Evolutionary conservation across 2,113 vertebrate species (phyloP).

Genomic region (Phylloscopus whistleri): DNA sequence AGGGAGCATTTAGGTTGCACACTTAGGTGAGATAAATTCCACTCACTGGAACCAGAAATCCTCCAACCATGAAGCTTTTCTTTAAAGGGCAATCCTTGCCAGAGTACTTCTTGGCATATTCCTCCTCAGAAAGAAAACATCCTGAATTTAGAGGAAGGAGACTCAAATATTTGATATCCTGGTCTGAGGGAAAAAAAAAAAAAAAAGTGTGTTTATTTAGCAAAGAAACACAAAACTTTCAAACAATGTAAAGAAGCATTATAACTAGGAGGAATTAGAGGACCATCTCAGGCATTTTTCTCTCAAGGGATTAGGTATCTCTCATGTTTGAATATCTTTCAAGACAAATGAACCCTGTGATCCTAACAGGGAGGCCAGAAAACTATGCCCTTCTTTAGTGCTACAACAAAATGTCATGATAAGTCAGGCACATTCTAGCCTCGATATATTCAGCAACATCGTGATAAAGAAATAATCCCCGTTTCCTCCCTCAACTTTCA

Average conservation of each 20-base stretch:
- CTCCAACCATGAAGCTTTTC: neutral
- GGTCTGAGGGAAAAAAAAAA: neutral
- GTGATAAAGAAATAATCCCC: slow-evolving; percentile 49
- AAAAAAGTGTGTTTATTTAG: neutral
- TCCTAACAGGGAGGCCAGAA: neutral
- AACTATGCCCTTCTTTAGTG: neutral
- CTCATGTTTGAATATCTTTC: neutral
- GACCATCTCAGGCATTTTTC: neutral
- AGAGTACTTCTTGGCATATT: neutral
- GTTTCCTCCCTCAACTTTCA: slow-evolving; percentile 60
- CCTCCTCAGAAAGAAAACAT: neutral
- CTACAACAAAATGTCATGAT: neutral
- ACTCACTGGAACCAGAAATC: neutral
- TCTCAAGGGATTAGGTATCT: neutral
- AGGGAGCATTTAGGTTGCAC: neutral
- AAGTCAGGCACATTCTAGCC: slow-evolving; percentile 31
- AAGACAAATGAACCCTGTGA: neutral
- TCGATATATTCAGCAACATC: slow-evolving; percentile 41
- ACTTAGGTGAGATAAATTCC: neutral
- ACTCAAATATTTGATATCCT: neutral
- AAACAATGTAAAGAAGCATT: neutral
- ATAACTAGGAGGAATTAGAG: neutral
- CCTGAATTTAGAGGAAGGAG: neutral
- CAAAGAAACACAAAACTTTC: neutral
- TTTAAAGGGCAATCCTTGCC: neutral